Base-by-base conservation (phyloP, 2,113 vertebrate genomes). In the Cinclus cinclus region DNA sequence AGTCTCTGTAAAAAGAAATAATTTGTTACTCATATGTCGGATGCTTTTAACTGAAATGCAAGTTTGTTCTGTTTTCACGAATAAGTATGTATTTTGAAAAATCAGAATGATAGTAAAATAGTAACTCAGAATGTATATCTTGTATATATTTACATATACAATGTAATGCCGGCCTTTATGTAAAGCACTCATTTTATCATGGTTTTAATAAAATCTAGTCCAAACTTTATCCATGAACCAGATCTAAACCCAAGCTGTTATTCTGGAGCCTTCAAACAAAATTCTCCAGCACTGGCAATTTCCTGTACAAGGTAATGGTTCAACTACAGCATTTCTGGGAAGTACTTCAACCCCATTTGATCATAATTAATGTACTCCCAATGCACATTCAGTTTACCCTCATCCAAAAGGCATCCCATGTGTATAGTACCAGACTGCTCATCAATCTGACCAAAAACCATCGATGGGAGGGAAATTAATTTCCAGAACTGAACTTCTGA, bases 11-110 rank as follows among this genome's bases (percentile, higher is more conserved):
- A 64, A 46, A 56, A 89, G 62, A 87, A 89, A 33, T 23, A 60
- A 53, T 55, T 90, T 52, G 18, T 23, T 91, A 22, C 49, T 84
- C 50, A 35, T 78, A 59, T 49, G 5, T 49, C 58, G 60, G 60
- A 68, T 77, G 44, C n/a, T 84, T 87, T 91, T 52, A 87, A 41
- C 19, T 85, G 59, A 74, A 93, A 77, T 60, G 15, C 8, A 80
- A 18, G 2, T 17, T 74, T 35, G 3, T n/a, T 86, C 62, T 77
- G 15, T 41, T 83, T 93, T 64, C 41, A 75, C 39, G 15, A 9
- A 6, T 41, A 63, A 65, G 13, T 16, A 50, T 30, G 52, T 35
- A n/a, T 63, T 67, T 65, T 44, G 20, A 81, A 67, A 67, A 78
- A 86, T 62, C 41, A 80, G 30, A 67, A 59, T 13, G 11, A 39